Evolutionary conservation across 2,797 vertebrate genomes (phyloP).

Genomic region (Ambastaia sidthimunki): DNA sequence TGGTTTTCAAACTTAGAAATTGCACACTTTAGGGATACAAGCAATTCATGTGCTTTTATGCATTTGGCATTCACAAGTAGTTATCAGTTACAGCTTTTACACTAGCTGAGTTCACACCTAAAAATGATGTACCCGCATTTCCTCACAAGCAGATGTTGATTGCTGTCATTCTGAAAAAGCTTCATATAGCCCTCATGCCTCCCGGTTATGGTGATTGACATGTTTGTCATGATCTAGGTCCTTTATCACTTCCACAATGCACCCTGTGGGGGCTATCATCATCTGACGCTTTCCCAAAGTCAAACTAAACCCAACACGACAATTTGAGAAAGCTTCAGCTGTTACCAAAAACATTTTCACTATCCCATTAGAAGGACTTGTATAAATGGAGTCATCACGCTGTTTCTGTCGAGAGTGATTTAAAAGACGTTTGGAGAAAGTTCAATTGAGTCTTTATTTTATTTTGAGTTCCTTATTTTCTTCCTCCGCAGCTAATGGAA

Average conservation of each 20-base stretch:
- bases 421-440: conserved; percentile 5
- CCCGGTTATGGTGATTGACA: conserved; percentile 25
- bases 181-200: conserved; percentile 11
- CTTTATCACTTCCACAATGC: conserved; percentile 35
- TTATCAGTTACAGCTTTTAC: conserved; percentile 7
- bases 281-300: conserved; percentile 35
- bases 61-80: not conserved
- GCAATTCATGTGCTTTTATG: not conserved
- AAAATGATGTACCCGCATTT: not conserved
- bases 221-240: conserved; percentile 36
- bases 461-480: not conserved
- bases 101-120: not conserved
- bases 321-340: conserved; percentile 37
- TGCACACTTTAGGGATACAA: not conserved
- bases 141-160: conserved; percentile 12
- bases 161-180: conserved; percentile 8
- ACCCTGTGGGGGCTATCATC: conserved; percentile 45
- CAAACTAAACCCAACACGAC: conserved; percentile 41
- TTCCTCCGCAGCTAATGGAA: conserved; percentile 86
- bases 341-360: conserved; percentile 43
- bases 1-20: not conserved
- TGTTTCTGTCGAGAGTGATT: conserved; percentile 21
- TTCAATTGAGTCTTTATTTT: not conserved
- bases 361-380: conserved; percentile 43
- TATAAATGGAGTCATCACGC: conserved; percentile 26